phyloP scores from a whole-genome alignment of 2,113 vertebrate species.

The Hypanus sabinus region DNA sequence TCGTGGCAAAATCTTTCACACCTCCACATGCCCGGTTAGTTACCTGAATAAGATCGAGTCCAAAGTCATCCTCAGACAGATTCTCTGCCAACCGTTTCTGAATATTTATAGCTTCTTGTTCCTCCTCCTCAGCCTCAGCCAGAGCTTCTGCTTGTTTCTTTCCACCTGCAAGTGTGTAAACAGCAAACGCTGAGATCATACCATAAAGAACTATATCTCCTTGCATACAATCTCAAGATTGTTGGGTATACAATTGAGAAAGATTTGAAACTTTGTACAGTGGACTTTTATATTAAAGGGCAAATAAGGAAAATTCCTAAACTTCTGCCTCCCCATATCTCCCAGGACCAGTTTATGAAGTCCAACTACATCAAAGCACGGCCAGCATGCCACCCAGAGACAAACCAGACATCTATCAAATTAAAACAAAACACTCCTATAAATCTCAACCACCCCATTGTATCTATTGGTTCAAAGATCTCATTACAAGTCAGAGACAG shows the following conservation, averaged over 20 bases:
- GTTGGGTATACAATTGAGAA: too few species aligned
- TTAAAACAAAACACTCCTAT: neutral
- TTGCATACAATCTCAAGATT: neutral
- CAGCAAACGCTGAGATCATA: neutral
- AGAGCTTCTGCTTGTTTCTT: constrained; percentile 66
- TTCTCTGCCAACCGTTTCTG: constrained; percentile 72
- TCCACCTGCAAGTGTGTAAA: constrained; percentile 47
- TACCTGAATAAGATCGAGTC: constrained; percentile 76
- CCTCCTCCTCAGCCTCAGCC: constrained; percentile 81
- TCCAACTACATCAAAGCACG: neutral
- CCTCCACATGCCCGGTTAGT: neutral
- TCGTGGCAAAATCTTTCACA: too few species aligned
- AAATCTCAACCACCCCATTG: neutral
- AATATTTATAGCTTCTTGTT: constrained; percentile 81
- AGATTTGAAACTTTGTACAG: neutral
- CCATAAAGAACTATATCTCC: neutral
- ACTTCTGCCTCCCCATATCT: neutral
- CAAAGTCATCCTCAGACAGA: constrained; percentile 85
- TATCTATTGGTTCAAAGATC: neutral
- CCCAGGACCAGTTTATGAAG: neutral
- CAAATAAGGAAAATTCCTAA: too few species aligned
- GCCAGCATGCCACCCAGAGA: neutral
- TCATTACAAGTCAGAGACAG: neutral
- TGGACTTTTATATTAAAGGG: neutral
- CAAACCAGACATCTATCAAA: neutral